Conservation (phyloP, 2,113 vertebrate genomes). For the Pseudonaja textilis region DNA sequence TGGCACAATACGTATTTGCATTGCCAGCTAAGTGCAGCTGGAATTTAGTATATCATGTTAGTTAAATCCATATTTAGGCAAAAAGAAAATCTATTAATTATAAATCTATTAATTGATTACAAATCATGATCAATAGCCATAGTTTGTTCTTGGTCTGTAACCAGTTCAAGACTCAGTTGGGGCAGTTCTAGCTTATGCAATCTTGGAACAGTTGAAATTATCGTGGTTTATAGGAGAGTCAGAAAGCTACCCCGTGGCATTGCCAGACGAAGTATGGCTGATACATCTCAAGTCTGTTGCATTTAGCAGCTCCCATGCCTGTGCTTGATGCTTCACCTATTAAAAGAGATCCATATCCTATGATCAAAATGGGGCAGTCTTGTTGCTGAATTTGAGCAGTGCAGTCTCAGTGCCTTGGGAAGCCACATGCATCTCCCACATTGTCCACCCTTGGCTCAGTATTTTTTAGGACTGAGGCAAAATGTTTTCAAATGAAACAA, state of each 20-base stretch:
- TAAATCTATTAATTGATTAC: neutral
- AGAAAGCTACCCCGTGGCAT: neutral
- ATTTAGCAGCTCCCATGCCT: neutral
- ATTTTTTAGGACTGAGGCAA: neutral
- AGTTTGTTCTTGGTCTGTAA: neutral
- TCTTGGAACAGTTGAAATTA: neutral
- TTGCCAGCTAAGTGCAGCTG: neutral
- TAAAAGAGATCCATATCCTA: neutral
- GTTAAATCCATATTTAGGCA: neutral
- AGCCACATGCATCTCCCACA: neutral
- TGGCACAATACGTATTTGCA: neutral
- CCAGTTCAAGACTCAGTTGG: neutral
- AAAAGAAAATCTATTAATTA: neutral
- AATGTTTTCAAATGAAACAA: neutral
- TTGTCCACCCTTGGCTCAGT: neutral
- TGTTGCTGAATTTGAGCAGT: neutral
- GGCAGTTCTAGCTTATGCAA: neutral
- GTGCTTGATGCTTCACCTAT: neutral
- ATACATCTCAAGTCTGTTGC: neutral
- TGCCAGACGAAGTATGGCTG: neutral
- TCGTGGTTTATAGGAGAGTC: neutral
- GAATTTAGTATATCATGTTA: neutral
- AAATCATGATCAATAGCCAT: neutral
- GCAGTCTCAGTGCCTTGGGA: neutral
- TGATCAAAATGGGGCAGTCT: neutral